Conservation (phyloP, 2,113 vertebrate species). For the Nicator chloris region DNA sequence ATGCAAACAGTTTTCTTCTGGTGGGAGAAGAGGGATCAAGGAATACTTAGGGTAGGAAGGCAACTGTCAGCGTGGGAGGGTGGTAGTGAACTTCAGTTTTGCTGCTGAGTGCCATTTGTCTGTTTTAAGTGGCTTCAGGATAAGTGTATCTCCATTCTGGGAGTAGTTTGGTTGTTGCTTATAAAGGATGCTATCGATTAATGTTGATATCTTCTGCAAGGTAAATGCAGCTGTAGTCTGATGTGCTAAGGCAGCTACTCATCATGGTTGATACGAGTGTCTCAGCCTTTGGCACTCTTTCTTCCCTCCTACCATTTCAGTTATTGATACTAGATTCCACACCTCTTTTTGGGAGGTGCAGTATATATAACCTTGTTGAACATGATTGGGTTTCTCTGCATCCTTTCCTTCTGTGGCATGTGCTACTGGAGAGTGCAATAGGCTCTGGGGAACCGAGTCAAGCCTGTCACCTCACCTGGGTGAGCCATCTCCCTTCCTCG, state of each 20-base stretch:
- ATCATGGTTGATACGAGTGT: not conserved
- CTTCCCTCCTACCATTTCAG: not conserved
- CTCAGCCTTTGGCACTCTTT: not conserved
- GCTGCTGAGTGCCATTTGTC: not conserved
- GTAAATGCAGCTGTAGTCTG: not conserved
- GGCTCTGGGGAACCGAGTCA: not conserved
- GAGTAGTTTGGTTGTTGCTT: not conserved
- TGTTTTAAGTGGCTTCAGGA: not conserved
- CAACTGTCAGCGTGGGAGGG: fast-evolving
- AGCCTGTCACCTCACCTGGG: not conserved
- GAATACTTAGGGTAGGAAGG: not conserved
- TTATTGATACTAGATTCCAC: not conserved
- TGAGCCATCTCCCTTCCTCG: not conserved
- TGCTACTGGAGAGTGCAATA: not conserved
- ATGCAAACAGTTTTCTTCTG: not conserved
- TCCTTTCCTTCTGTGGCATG: not conserved
- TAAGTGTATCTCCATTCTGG: not conserved
- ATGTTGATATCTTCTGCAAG: not conserved
- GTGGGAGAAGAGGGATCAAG: not conserved
- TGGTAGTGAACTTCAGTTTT: not conserved
- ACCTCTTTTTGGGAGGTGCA: not conserved
- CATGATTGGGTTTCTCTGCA: not conserved
- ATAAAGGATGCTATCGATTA: not conserved
- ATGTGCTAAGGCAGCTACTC: not conserved
- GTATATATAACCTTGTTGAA: not conserved